phyloP scores from a whole-genome alignment of 2,888 invertebrate genomes.

The Portevinia maculata region DNA sequence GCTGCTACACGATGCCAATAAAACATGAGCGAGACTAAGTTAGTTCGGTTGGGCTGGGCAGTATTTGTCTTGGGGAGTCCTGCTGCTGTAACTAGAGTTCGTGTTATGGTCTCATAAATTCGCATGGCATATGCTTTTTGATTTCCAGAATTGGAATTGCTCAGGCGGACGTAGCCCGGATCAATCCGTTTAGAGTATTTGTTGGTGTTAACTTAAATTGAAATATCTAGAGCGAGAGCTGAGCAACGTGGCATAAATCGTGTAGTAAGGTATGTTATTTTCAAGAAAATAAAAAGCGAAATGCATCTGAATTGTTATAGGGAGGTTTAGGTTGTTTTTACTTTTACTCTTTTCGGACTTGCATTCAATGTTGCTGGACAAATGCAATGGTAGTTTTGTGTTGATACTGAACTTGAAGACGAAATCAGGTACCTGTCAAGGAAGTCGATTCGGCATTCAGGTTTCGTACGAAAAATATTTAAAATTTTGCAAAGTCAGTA shows the following conservation, averaged over 20 bases:
- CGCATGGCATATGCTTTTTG: slow-evolving; percentile 70
- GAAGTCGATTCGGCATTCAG: too few relatives aligned
- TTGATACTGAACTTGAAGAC: too few relatives aligned
- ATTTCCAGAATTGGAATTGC: slow-evolving; percentile 73
- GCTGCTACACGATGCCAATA: slow-evolving; percentile 57
- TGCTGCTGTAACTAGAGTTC: slow-evolving; percentile 38
- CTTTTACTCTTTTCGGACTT: too few relatives aligned
- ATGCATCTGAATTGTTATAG: background rate
- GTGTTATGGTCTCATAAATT: slow-evolving; percentile 70
- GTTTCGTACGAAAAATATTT: too few relatives aligned
- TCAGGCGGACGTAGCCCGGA: slow-evolving; percentile 74
- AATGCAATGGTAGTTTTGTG: too few relatives aligned
- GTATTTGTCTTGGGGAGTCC: background rate
- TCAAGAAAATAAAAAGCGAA: background rate
- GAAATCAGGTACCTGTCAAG: too few relatives aligned
- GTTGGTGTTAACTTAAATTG: slow-evolving; percentile 74
- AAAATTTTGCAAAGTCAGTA: too few relatives aligned
- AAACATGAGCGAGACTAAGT: slow-evolving; percentile 62
- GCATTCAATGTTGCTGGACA: too few relatives aligned
- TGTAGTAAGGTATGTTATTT: slow-evolving; percentile 13
- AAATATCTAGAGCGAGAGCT: slow-evolving; percentile 69
- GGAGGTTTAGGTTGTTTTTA: too few relatives aligned
- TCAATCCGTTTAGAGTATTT: slow-evolving; percentile 74
- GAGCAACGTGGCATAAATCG: slow-evolving; percentile 46
- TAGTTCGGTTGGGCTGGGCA: slow-evolving; percentile 22